These are phyloP conservation scores for Tetramorium simillimum DNA, from an alignment of 1,140 invertebrate genomes.

Conservation along the genomic window DNA sequence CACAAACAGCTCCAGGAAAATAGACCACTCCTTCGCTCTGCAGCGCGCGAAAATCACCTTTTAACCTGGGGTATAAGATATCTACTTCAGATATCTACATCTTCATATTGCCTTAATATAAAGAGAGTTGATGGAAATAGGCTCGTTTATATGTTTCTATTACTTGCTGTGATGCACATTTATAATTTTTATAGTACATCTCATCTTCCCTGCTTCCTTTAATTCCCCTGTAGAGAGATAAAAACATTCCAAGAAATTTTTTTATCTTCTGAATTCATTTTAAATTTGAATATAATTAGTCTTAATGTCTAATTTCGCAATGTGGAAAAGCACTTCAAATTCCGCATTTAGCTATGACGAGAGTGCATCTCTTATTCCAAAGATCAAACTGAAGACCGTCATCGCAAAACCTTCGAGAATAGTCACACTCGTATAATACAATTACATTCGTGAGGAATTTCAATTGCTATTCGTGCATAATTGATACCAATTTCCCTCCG, in stretches of 20 bases:
- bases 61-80: not conserved
- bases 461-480: not conserved
- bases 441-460: not conserved
- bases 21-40: slow-evolving; percentile 34
- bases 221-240: not conserved
- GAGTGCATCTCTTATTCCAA: not conserved
- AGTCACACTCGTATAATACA: not conserved
- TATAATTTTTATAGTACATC: slow-evolving; percentile 1
- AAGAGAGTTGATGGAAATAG: not conserved
- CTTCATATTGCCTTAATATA: not conserved
- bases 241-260: not conserved
- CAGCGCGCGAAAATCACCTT: slow-evolving; percentile 33
- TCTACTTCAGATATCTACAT: not conserved
- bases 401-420: not conserved
- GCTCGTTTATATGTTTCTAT: not conserved
- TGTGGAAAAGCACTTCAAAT: too few relatives aligned
- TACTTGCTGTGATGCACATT: not conserved
- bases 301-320: not conserved
- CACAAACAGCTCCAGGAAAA: slow-evolving; percentile 30
- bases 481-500: not conserved
- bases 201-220: not conserved
- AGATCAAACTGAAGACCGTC: not conserved
- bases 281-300: not conserved
- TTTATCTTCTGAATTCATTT: not conserved
- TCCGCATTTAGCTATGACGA: not conserved